These are phyloP conservation scores for Kryptolebias marmoratus DNA, from an alignment of 2,113 vertebrate species.

Conservation along the genomic window DNA sequence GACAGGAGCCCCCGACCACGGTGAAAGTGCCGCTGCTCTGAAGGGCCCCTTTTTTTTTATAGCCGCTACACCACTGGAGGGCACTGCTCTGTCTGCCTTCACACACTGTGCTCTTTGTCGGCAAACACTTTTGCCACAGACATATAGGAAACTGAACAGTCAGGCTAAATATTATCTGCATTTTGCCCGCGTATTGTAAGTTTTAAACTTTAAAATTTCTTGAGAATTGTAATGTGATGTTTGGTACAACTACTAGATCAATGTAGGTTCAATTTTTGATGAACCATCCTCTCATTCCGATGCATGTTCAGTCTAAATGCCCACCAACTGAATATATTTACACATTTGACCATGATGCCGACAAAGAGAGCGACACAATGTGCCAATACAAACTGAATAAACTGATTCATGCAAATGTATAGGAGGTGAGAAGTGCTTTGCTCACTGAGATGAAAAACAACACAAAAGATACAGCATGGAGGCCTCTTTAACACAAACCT, in stretches of 20 bases:
- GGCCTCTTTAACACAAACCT: conserved; percentile 38
- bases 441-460: conserved; percentile 50
- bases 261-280: not conserved
- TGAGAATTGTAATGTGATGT: not conserved
- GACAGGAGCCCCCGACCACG: conserved; percentile 59
- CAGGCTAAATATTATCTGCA: not conserved
- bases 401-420: not conserved
- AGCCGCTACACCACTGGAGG: conserved; percentile 78
- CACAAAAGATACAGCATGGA: conserved; percentile 66
- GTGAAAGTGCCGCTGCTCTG: conserved; percentile 42
- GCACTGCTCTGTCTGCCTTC: conserved; percentile 72
- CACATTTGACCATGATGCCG: not conserved
- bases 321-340: not conserved
- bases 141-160: conserved; percentile 26
- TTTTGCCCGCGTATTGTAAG: conserved; percentile 2
- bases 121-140: conserved; percentile 29
- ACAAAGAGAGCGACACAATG: not conserved
- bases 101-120: conserved; percentile 67
- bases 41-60: conserved; percentile 36
- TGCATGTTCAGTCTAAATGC: not conserved
- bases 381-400: not conserved
- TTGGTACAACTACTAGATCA: not conserved
- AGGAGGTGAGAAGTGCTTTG: conserved; percentile 36
- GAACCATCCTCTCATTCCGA: not conserved
- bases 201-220: not conserved